Conservation (phyloP, 2,113 vertebrate genomes). For the Tursiops truncatus region DNA sequence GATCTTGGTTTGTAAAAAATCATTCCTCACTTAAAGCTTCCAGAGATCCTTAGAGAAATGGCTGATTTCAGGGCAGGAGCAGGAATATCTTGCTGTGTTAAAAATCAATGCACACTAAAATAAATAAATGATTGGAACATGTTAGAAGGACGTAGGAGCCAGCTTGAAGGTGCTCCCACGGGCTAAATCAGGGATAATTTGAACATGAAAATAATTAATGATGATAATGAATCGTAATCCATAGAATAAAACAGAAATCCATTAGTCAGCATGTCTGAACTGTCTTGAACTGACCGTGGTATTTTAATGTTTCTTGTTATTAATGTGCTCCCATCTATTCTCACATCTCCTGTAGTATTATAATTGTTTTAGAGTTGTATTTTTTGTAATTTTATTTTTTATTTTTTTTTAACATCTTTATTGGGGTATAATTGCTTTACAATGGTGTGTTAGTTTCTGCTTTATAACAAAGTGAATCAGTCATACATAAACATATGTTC, state of each 20-base stretch:
- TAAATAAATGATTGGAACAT: background rate
- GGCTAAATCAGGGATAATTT: background rate
- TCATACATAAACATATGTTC: too few relatives aligned
- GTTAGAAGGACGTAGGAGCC: background rate
- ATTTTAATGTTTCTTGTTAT: background rate
- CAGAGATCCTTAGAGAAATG: background rate
- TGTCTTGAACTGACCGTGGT: background rate
- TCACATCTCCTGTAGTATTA: background rate
- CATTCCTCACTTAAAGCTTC: background rate
- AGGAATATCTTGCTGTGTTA: background rate
- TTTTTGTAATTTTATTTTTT: background rate
- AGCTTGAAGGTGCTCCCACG: background rate
- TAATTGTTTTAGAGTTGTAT: background rate
- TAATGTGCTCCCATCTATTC: background rate
- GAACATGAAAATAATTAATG: background rate
- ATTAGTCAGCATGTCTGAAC: background rate
- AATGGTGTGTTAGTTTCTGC: too few relatives aligned
- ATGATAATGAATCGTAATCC: background rate
- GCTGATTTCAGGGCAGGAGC: background rate
- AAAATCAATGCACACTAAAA: background rate
- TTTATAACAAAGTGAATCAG: too few relatives aligned
- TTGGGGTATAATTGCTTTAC: too few relatives aligned
- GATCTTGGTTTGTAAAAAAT: background rate
- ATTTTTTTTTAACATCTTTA: too few relatives aligned
- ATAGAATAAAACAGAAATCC: background rate